Base-by-base conservation (phyloP, 2,888 invertebrate species). In the Tetragnatha montana region DNA sequence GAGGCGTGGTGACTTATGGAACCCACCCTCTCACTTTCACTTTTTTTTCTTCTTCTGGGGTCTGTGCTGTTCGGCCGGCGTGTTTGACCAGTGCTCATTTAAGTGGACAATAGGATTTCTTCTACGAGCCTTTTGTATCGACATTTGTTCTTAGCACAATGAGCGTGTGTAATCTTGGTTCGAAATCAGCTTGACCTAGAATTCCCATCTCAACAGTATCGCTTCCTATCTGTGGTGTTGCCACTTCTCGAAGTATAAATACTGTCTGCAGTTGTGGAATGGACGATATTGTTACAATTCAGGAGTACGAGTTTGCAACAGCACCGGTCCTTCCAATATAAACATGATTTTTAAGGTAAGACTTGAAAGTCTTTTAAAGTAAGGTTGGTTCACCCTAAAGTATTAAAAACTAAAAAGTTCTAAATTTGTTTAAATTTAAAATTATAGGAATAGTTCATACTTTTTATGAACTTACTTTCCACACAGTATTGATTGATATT, bases 171-270 rank as follows among this genome's bases (percentile, higher is more conserved):
- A 89, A 89, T 89, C 88, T 89, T 76, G 75, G 80, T 84, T 89
- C 22, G 51, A 73, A 84, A 89, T 89, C 88, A 84, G 80, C 50
- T 50, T 89, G 88, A 89, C 88, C 88, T 89, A 89, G 84, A 89
- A 89, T 89, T 89, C 88, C 75, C 71, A 84, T 80, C 84, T 80
- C 22, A 51, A 50, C 74, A 70, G 80, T 89, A 89, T 84, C 84
- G 84, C 84, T 89, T 89, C 88, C 88, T 89, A 89, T 74, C 80
- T 49, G 71, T 21, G 60, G 68, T 89, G 84, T 80, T 89, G 88
- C 88, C 84, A 80, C 70, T 70, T 75, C 21, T 8, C 75, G 49
- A 84, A 81, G 88, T 89, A 89, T 89, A 89, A 89, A 89, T 89
- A 89, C 84, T 81, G 84, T 50, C 50, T 35, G 79, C 47, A 14